Evolutionary conservation across 1,140 invertebrate species (phyloP).

Genomic region (Drosophila burlai): DNA sequence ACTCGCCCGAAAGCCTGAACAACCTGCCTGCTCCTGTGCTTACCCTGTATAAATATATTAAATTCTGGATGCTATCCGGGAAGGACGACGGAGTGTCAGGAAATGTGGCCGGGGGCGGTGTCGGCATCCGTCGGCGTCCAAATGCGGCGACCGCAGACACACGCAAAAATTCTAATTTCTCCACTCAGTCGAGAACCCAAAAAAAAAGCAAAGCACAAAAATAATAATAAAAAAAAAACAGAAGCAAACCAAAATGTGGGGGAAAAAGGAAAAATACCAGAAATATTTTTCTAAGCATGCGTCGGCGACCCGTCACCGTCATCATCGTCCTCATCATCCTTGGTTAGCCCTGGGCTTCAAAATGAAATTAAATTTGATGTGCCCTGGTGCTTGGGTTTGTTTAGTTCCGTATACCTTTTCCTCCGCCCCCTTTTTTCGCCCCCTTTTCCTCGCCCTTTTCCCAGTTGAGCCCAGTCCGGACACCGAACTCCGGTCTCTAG

Average conservation of each 20-base stretch:
- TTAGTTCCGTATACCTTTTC: slow-evolving; percentile 63
- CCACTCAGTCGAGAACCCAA: slow-evolving; percentile 55
- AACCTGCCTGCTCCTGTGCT: slow-evolving; percentile 4
- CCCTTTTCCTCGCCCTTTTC: slow-evolving; percentile 37
- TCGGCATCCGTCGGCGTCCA: slow-evolving; percentile 70
- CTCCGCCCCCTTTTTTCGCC: slow-evolving; percentile 29
- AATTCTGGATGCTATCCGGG: slow-evolving; percentile 55
- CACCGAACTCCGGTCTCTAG: slow-evolving; percentile 7
- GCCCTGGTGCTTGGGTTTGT: slow-evolving; percentile 66
- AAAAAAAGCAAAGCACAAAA: slow-evolving; percentile 33
- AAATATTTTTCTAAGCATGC: slow-evolving; percentile 82
- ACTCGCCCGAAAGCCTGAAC: neutral
- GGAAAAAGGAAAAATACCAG: slow-evolving; percentile 67
- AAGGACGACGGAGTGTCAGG: slow-evolving; percentile 41
- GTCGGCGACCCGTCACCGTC: slow-evolving; percentile 51
- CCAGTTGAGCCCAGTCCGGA: slow-evolving; percentile 13
- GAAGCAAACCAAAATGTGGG: slow-evolving; percentile 7
- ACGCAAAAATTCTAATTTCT: slow-evolving; percentile 79
- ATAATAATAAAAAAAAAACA: slow-evolving; percentile 13
- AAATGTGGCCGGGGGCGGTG: slow-evolving; percentile 57
- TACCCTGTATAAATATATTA: slow-evolving; percentile 75
- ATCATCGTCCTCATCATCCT: slow-evolving; percentile 47
- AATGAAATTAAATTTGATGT: slow-evolving; percentile 84
- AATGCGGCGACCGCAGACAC: slow-evolving; percentile 71
- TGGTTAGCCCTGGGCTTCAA: slow-evolving; percentile 79